Evolutionary conservation across 2,888 invertebrate species (phyloP), one percentile per base, ranked within the genome.

Genomic region (Pelosia muscerda): DNA sequence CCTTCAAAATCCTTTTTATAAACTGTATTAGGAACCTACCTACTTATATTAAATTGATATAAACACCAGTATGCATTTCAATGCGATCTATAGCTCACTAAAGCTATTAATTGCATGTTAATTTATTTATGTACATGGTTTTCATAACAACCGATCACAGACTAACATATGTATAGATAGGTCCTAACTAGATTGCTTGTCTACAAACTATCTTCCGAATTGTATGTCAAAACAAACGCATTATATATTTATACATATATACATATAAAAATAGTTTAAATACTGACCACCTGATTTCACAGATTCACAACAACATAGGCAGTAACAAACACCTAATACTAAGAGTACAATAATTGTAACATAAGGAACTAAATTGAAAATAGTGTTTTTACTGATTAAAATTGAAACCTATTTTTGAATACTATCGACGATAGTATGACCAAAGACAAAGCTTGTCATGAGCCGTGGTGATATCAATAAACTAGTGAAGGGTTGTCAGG

Each of bases 91-190:
- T 49, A 19, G 8, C n/a, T 49, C 8, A n/a, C n/a, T 9, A 49
- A 49, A n/a, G n/a, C n/a, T 19, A 0, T n/a, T 49, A 2, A 49
- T 13, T 49, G 8, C 19, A 49, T 49, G 49, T 49, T 49, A n/a
- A 49, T 49, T 49, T 6, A 49, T 61, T 15, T 38, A 49, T 15
- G 11, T 55, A 23, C n/a, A 9, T 61, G 69, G 81, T 81, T 78
- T 79, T 72, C 77, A 81, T 79, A 79, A 77, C 81, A 81, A 79
- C 83, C 62, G 71, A 62, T 72, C 62, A 65, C 66, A 64, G 67
- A 64, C 64, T 62, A 73, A 73, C 67, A 72, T 70, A 73, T 58
- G 22, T 62, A 59, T 59, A 23, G 34, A 57, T 59, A n/a, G n/a
- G n/a, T 49, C 63, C 49, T 63, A 60, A 68, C 69, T 59, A 65